phyloP scores from a whole-genome alignment of 2,113 vertebrate species.

The Pomatostomus ruficeps region DNA sequence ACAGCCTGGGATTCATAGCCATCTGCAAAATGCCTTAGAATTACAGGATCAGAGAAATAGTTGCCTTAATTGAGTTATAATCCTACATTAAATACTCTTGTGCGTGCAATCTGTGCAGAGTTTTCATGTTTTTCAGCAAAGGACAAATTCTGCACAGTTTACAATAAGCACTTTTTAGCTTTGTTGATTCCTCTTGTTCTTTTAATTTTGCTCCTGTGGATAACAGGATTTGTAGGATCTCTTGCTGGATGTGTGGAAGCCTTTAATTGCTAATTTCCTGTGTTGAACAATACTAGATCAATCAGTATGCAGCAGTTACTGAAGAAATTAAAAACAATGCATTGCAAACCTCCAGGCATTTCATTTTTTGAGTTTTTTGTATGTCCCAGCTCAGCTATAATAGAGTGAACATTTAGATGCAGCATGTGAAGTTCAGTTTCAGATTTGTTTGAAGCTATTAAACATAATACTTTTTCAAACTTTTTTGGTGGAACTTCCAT shows the following conservation, averaged over 20 bases:
- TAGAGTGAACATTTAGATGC: background rate
- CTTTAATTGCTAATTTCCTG: background rate
- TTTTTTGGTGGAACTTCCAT: background rate
- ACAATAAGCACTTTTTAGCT: background rate
- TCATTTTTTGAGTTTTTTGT: background rate
- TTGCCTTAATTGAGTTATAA: constrained; percentile 41
- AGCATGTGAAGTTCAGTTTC: background rate
- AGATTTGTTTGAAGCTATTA: background rate
- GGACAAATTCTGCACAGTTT: background rate
- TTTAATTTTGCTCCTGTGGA: background rate
- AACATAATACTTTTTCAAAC: background rate
- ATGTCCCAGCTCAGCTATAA: background rate
- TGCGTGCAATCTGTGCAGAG: background rate
- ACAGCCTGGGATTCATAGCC: background rate
- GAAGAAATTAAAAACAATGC: background rate
- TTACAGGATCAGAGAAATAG: constrained; percentile 20
- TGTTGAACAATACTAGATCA: background rate
- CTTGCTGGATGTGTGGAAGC: background rate
- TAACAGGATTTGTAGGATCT: constrained; percentile 8
- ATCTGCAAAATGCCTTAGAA: constrained; percentile 29
- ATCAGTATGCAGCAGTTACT: background rate
- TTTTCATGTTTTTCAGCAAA: constrained; percentile 3
- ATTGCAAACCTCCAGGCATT: background rate
- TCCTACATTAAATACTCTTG: background rate
- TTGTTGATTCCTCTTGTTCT: background rate